Base-by-base conservation (phyloP, 2,113 vertebrate species). In the Cryptomyrus ogoouensis region DNA sequence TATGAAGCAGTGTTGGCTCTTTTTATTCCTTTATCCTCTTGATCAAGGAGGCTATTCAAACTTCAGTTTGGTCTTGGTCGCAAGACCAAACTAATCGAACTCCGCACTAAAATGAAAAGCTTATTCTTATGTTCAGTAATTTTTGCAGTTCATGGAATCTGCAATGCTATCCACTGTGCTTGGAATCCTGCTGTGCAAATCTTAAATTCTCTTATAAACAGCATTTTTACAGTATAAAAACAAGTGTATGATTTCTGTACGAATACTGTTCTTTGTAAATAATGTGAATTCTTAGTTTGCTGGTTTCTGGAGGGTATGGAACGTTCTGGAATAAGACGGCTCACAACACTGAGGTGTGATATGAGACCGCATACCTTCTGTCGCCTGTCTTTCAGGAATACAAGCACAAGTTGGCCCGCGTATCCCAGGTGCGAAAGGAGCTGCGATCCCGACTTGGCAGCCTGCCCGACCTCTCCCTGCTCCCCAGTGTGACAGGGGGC, bases 381-480 rank as follows among this genome's bases (percentile, higher is more conserved):
- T 88, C 50, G 3, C 52, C 89, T 89, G 85, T 93, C 2, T 97
- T 97, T 9, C 95, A 99, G 98, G 98, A 99, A 90, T 99, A 99
- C 95, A 99, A 99, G 92, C 97, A 96, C 91, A 99, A 99, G 95
- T 95, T 99, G 94, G 97, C 96, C 90, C 96, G 96, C 92, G 98
- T 99, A 91, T 98, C 98, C 92, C 96, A 98, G 93, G 98, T 99
- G 35, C 96, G 98, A 84, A 99, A 99, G 94, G 98, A 99, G 94
- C 97, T 99, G 89, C 96, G 97, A 58, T 97, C 97, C 39, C 98
- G 97, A 90, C 97, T 99, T 91, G 97, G 96, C 95, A 97, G 95
- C 94, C 97, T 99, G 53, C 98, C 98, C 84, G 97, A 97, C 92
- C 96, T 98, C 39, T 97, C 97, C 85, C 96, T 97, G 56, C 95